These are phyloP conservation scores for Cheilinus undulatus DNA, from an alignment of 2,113 vertebrate genomes.

Conservation along the genomic window DNA sequence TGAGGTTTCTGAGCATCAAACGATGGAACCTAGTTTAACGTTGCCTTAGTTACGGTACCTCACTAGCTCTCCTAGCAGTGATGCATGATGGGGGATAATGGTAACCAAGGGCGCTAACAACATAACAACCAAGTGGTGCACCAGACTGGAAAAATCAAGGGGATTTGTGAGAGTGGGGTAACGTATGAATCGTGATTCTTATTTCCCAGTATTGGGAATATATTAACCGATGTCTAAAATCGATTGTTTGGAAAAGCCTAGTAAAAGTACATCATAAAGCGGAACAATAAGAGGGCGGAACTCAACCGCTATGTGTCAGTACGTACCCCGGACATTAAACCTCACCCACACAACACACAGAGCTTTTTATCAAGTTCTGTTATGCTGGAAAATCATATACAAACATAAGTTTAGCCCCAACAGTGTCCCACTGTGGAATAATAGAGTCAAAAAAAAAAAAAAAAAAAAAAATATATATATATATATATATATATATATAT, in stretches of 20 bases:
- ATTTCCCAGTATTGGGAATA: neutral
- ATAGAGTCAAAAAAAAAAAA: too few relatives aligned
- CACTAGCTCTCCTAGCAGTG: neutral
- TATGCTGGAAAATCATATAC: too few relatives aligned
- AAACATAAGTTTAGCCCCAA: too few relatives aligned
- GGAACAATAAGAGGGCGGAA: neutral
- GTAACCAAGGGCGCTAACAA: constrained; percentile 72
- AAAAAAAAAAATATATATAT: too few relatives aligned
- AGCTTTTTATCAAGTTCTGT: too few relatives aligned
- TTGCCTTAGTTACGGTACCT: neutral
- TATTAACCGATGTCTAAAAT: neutral
- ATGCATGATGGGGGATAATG: constrained; percentile 73
- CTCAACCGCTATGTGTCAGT: neutral
- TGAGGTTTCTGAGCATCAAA: too few relatives aligned
- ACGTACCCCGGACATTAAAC: neutral
- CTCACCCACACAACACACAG: neutral
- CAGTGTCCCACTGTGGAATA: too few relatives aligned
- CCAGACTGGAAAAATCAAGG: fast-evolving
- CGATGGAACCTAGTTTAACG: neutral
- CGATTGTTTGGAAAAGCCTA: fast-evolving
- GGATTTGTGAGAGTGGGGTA: neutral
- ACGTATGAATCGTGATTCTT: neutral
- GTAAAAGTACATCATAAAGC: neutral
- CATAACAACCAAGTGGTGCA: constrained; percentile 56
- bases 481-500: too few relatives aligned